These are phyloP conservation scores for Bombylius major DNA, from an alignment of 2,888 invertebrate species.

Conservation along the genomic window DNA sequence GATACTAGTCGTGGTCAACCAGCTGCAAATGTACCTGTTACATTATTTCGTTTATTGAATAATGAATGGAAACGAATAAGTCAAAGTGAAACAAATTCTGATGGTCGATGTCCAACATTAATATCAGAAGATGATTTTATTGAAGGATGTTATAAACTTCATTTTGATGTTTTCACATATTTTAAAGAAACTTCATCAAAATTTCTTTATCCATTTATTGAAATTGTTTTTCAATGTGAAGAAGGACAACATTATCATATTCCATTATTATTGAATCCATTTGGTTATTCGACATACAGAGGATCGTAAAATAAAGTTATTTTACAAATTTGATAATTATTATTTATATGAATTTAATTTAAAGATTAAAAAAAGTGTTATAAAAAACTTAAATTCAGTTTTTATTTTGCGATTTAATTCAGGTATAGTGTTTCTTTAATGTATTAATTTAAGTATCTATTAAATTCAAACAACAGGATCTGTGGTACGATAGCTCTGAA, in stretches of 20 bases:
- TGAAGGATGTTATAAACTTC: slow-evolving; percentile 58
- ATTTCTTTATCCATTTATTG: slow-evolving; percentile 64
- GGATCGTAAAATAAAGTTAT: slow-evolving; percentile 40
- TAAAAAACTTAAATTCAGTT: too few species aligned
- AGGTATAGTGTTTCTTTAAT: too few species aligned
- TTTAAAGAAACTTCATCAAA: slow-evolving; percentile 46
- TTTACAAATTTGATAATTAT: too few species aligned
- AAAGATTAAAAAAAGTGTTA: too few species aligned
- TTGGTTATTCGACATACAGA: slow-evolving; percentile 65
- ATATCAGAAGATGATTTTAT: slow-evolving; percentile 46
- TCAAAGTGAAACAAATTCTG: slow-evolving; percentile 47
- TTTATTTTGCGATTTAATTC: too few species aligned
- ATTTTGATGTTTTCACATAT: slow-evolving; percentile 60
- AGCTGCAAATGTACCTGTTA: slow-evolving; percentile 51
- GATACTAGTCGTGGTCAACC: slow-evolving; percentile 59
- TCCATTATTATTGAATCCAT: slow-evolving; percentile 61
- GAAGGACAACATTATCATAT: slow-evolving; percentile 59
- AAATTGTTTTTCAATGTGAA: slow-evolving; percentile 58
- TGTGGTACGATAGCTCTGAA: not conserved
- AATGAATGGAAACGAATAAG: slow-evolving; percentile 56
- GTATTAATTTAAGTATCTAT: too few species aligned
- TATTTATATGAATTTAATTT: too few species aligned
- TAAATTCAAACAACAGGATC: not conserved
- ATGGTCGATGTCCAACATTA: slow-evolving; percentile 55
- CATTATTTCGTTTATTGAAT: slow-evolving; percentile 50